Conservation (phyloP, 2,113 vertebrate species). For the Leuciscus idus region DNA sequence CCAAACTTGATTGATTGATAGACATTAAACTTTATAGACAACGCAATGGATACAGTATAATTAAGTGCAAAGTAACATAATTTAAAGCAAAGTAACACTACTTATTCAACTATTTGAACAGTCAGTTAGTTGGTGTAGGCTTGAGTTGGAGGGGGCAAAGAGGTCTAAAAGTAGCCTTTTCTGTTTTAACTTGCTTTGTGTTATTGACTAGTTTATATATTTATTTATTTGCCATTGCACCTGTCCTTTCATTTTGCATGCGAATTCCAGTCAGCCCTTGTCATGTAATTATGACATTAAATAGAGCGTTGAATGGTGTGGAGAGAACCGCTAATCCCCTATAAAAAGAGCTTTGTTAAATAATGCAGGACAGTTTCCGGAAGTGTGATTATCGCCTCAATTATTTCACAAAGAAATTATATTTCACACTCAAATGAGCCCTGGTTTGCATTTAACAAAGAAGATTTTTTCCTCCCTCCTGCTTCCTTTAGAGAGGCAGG, state of each 20-base stretch:
- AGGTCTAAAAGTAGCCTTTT: neutral
- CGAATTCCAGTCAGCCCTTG: constrained; percentile 88
- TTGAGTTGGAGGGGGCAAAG: neutral
- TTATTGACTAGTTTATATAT: constrained; percentile 84
- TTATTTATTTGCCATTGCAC: constrained; percentile 87
- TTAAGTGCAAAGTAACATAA: no score
- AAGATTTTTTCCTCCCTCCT: constrained; percentile 52
- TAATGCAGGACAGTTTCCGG: constrained; percentile 98
- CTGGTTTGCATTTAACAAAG: constrained; percentile 69
- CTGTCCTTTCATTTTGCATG: constrained; percentile 85
- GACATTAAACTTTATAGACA: no score
- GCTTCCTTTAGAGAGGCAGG: constrained; percentile 25
- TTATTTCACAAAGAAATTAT: constrained; percentile 97
- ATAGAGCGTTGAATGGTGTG: constrained; percentile 87
- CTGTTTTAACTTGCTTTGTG: constrained; percentile 47
- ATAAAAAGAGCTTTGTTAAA: constrained; percentile 98
- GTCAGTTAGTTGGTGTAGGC: neutral
- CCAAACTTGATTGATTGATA: no score
- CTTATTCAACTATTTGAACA: neutral
- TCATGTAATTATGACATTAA: constrained; percentile 97
- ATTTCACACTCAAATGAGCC: constrained; percentile 93
- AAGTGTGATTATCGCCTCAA: constrained; percentile 96
- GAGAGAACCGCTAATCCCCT: constrained; percentile 94
- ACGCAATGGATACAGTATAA: no score
- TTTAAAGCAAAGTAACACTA: no score